Conservation (phyloP, 2,797 vertebrate genomes). For the Sebastes matsubarae region DNA sequence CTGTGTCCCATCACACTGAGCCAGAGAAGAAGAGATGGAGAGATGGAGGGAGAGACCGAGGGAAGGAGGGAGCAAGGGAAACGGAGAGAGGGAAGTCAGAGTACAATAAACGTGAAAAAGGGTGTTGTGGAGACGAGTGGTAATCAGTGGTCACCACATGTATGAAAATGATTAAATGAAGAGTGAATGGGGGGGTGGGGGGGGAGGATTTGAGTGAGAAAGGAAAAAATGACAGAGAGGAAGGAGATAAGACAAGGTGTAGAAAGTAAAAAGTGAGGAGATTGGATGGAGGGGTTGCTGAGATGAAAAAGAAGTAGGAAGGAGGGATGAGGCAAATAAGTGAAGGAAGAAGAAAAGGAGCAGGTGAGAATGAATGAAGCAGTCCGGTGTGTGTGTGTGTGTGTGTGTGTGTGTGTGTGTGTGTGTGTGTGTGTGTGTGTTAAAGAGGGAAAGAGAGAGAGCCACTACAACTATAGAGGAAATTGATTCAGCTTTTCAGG, state of each 20-base stretch:
- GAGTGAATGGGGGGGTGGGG: background rate
- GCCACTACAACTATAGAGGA: background rate
- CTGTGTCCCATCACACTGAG: constrained; percentile 59
- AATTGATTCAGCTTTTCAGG: constrained; percentile 21
- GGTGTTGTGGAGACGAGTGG: background rate
- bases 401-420: background rate
- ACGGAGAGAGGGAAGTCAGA: background rate
- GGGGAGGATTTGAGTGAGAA: background rate
- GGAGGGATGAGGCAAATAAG: background rate
- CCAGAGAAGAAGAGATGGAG: constrained; percentile 18
- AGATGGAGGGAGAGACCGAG: background rate
- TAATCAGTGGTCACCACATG: background rate
- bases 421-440: background rate
- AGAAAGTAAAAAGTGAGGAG: background rate
- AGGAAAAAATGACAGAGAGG: background rate
- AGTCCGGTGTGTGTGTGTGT: background rate
- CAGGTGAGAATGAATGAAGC: background rate
- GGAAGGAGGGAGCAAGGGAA: background rate
- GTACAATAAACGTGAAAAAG: background rate
- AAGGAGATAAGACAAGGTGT: background rate
- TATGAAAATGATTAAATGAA: background rate
- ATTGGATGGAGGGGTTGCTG: background rate
- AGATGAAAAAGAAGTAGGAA: background rate
- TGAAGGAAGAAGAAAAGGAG: background rate
- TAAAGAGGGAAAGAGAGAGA: background rate